Evolutionary conservation across 1,140 invertebrate genomes (phyloP).

Genomic region (Pogonomyrmex californicus): DNA sequence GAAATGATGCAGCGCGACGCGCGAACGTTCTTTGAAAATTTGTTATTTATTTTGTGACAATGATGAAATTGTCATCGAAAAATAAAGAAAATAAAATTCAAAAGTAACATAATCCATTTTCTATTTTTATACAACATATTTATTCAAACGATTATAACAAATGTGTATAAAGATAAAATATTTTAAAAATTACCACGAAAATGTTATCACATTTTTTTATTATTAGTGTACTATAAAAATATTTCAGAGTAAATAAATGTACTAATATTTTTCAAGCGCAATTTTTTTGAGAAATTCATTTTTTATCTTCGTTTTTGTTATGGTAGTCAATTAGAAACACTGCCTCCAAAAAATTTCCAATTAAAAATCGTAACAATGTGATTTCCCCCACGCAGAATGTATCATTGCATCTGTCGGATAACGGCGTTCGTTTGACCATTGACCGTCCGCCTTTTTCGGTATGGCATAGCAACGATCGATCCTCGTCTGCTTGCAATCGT

Average conservation of each 20-base stretch:
- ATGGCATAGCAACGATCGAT: conserved; percentile 52
- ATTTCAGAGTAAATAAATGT: neutral
- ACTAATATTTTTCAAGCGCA: neutral
- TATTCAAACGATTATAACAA: neutral
- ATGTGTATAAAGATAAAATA: neutral
- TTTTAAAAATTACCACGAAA: neutral
- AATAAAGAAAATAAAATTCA: neutral
- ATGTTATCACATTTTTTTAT: neutral
- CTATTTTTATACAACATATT: neutral
- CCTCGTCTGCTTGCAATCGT: conserved; percentile 31
- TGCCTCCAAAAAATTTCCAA: conserved; percentile 49
- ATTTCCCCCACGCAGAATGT: neutral
- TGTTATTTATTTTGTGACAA: conserved; percentile 29
- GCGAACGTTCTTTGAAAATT: neutral
- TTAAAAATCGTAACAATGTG: conserved; percentile 55
- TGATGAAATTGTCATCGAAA: neutral
- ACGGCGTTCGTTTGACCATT: conserved; percentile 44
- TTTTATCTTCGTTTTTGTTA: conserved; percentile 13
- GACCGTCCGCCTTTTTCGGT: conserved; percentile 43
- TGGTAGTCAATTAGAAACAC: conserved; percentile 46
- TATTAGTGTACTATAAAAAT: neutral
- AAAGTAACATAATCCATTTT: neutral
- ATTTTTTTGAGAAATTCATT: conserved; percentile 17
- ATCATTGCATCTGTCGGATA: conserved; percentile 21
- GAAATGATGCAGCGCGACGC: conserved; percentile 11